phyloP scores from a whole-genome alignment of 2,888 invertebrate genomes.

The Drosophila demipolita region DNA sequence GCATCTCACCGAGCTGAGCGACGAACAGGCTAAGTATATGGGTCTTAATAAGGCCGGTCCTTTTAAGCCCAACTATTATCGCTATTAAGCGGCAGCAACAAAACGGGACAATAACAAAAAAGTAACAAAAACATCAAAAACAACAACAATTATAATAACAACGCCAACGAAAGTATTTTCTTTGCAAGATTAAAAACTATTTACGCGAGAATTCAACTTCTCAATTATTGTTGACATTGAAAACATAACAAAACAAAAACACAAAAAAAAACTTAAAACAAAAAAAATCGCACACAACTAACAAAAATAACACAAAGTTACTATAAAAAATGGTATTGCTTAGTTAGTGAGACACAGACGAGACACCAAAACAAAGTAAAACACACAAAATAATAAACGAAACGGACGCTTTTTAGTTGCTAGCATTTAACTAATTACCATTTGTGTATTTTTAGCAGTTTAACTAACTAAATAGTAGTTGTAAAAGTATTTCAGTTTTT shows the following conservation, averaged over 20 bases:
- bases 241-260: slow-evolving; percentile 8
- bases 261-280: slow-evolving; percentile 16
- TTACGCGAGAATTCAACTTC: slow-evolving; percentile 54
- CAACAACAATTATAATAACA: slow-evolving; percentile 59
- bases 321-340: slow-evolving; percentile 50
- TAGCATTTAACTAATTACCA: slow-evolving; percentile 51
- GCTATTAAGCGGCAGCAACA: slow-evolving; percentile 86
- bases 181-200: slow-evolving; percentile 71
- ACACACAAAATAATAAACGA: slow-evolving; percentile 32
- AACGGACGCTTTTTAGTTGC: slow-evolving; percentile 61
- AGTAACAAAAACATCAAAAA: slow-evolving; percentile 51
- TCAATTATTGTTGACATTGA: slow-evolving; percentile 44
- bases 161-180: slow-evolving; percentile 82
- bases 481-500: slow-evolving; percentile 49
- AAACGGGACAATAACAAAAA: slow-evolving; percentile 62
- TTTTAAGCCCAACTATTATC: slow-evolving; percentile 99
- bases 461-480: slow-evolving; percentile 21
- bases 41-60: slow-evolving; percentile 99
- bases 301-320: slow-evolving; percentile 54
- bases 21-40: slow-evolving; percentile 99
- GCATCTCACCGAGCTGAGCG: slow-evolving; percentile 96
- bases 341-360: slow-evolving; percentile 41
- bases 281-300: slow-evolving; percentile 25
- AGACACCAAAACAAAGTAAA: slow-evolving; percentile 31
- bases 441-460: slow-evolving; percentile 31